Conservation (phyloP, 1,140 invertebrate genomes). For the Aethina tumida region DNA sequence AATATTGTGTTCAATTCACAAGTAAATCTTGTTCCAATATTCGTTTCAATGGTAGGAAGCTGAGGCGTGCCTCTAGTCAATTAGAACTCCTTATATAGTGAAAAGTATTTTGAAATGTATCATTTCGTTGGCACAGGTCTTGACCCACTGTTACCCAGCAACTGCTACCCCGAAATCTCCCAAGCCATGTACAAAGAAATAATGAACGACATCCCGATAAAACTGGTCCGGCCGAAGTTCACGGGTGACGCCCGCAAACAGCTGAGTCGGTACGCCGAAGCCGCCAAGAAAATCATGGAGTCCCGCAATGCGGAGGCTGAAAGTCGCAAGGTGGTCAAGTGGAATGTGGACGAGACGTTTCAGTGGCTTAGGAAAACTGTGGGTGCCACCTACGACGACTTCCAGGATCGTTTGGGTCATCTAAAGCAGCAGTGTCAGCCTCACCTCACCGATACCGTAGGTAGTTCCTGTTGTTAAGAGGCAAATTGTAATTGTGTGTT, state of each 20-base stretch:
- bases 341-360: constrained; percentile 97
- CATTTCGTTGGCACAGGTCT: too few relatives aligned
- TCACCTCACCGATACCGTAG: constrained; percentile 79
- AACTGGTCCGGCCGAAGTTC: constrained; percentile 88
- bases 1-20: too few relatives aligned
- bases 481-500: background rate
- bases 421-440: constrained; percentile 86
- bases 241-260: constrained; percentile 95
- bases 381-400: constrained; percentile 94
- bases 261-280: constrained; percentile 83
- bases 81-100: too few relatives aligned
- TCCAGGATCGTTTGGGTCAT: constrained; percentile 69
- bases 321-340: constrained; percentile 93
- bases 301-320: constrained; percentile 85
- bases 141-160: constrained; percentile 83
- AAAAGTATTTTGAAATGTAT: constrained; percentile 1
- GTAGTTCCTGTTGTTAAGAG: constrained; percentile 2
- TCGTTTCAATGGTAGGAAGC: too few relatives aligned
- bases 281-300: constrained; percentile 94
- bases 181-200: constrained; percentile 94
- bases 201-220: constrained; percentile 97
- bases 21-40: too few relatives aligned
- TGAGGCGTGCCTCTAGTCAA: too few relatives aligned
- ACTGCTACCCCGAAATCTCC: constrained; percentile 87
- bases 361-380: constrained; percentile 88